Evolutionary conservation across 2,797 vertebrate genomes (phyloP), one percentile per base, ranked within the genome.

Genomic region (Sebastes iracundus): DNA sequence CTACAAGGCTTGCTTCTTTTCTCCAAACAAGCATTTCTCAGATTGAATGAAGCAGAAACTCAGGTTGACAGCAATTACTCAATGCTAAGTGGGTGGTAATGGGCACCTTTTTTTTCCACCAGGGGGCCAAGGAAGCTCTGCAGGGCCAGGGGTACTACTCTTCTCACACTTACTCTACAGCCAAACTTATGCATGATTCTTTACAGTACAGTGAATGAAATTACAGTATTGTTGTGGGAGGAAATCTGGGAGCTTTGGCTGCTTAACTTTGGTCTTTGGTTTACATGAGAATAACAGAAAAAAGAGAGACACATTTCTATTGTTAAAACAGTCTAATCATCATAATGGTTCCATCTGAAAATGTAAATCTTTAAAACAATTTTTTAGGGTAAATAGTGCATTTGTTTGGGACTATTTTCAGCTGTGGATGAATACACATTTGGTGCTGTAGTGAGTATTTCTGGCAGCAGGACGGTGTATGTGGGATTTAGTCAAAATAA

Each of bases 41-140:
- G 65, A 91, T 64, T 62, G 67, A 88, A 72, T 60, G 46, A 62
- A 66, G 76, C 52, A 75, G 58, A 84, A 80, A 87, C 70, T 30
- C 52, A 32, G 55, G 62, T 42, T 1, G 61, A 75, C 27, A 53
- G 79, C 58, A 65, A 77, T 83, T 72, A 64, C 28, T 87, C 73
- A 65, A 25, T 23, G n/a, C 38, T 77, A 77, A 88, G 14, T 71
- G 75, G 58, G 23, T 28, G 60, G 52, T 56, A 58, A 72, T 27
- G 12, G 23, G 52, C 13, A 55, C 66, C 33, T 66, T 4, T 52
- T 59, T 72, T 72, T 62, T 11, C 11, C 11, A 81, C 60, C 59
- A 52, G n/a, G 49, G 23, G 27, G 46, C 22, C 22, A 33, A 33
- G 27, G 32, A 46, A 60, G 52, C 49, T 65, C 52, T 59, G 25